These are phyloP conservation scores for Holocentrus rufus DNA, from an alignment of 2,797 vertebrate species.

Conservation along the genomic window DNA sequence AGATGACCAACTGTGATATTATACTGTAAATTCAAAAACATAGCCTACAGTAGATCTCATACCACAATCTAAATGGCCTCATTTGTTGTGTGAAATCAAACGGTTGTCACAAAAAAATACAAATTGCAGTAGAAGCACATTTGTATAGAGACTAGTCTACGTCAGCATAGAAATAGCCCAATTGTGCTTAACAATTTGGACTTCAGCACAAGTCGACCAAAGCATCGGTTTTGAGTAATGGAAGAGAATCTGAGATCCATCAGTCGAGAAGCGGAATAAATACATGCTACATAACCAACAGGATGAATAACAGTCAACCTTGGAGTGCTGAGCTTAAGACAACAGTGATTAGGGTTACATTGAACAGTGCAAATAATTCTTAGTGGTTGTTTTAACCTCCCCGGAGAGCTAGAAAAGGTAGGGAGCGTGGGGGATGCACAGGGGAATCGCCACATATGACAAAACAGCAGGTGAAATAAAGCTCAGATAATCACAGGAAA, in stretches of 20 bases:
- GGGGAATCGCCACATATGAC: not conserved
- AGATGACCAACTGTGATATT: slow-evolving; percentile 16
- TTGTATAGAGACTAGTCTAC: slow-evolving; percentile 19
- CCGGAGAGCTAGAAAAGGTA: not conserved
- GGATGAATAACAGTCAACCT: slow-evolving; percentile 67
- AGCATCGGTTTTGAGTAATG: slow-evolving; percentile 1
- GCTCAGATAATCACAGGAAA: not conserved
- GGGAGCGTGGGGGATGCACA: too few relatives aligned
- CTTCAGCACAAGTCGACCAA: slow-evolving; percentile 15
- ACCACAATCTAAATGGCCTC: not conserved
- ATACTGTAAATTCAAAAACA: slow-evolving; percentile 28
- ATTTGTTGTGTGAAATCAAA: slow-evolving; percentile 29
- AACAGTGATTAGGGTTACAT: slow-evolving; percentile 59
- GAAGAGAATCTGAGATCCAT: slow-evolving; percentile 37
- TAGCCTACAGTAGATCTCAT: slow-evolving; percentile 15
- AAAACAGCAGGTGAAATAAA: not conserved
- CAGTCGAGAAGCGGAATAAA: slow-evolving; percentile 39
- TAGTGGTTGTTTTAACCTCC: slow-evolving; percentile 42
- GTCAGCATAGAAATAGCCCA: slow-evolving; percentile 10
- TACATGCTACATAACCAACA: slow-evolving; percentile 58
- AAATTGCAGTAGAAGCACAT: not conserved
- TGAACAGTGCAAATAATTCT: slow-evolving; percentile 50
- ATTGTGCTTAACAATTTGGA: slow-evolving; percentile 18
- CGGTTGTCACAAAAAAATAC: not conserved
- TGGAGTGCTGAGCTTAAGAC: slow-evolving; percentile 66